A percentile compares a stretch with the other conserved stretches of the same genome.
Conservation (phyloP, 2,797 vertebrate species). For the Orestias chungarensis region DNA sequence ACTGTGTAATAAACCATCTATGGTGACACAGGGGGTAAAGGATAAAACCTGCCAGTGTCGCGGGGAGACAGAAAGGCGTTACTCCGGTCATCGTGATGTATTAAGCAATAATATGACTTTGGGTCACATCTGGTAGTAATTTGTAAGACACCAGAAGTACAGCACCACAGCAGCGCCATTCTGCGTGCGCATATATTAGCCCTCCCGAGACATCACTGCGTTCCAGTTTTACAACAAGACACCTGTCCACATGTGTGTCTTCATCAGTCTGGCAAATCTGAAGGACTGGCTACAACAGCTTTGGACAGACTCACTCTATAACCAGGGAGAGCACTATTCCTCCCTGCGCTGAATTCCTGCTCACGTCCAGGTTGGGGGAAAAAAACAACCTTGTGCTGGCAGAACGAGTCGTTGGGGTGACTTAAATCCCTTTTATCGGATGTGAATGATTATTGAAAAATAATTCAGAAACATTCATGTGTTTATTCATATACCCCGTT, state of each 20-base stretch:
- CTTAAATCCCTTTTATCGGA: neutral
- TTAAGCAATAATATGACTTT: neutral
- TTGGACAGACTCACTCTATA: neutral
- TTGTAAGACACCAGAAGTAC: neutral
- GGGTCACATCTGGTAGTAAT: conserved; percentile 3
- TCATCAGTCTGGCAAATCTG: neutral
- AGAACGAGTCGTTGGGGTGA: neutral
- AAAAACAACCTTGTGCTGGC: neutral
- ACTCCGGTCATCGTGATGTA: neutral
- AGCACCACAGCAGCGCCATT: neutral
- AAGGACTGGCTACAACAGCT: neutral
- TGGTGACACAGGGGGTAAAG: neutral
- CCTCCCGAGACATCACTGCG: neutral
- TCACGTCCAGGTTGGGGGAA: neutral
- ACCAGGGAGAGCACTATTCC: neutral
- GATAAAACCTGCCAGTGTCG: neutral
- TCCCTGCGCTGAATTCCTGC: neutral
- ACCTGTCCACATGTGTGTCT: neutral
- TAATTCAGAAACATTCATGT: conserved; percentile 6
- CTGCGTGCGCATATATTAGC: conserved; percentile 1
- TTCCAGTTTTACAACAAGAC: neutral
- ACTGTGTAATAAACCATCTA: neutral
- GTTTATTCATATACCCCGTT: conserved; percentile 23
- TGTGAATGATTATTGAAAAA: neutral
- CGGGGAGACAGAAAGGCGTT: neutral